A percentile compares a stretch with the other conserved stretches of the same genome.
Evolutionary conservation across 2,113 vertebrate genomes (phyloP).

Genomic region (Gambusia holbrooki): DNA sequence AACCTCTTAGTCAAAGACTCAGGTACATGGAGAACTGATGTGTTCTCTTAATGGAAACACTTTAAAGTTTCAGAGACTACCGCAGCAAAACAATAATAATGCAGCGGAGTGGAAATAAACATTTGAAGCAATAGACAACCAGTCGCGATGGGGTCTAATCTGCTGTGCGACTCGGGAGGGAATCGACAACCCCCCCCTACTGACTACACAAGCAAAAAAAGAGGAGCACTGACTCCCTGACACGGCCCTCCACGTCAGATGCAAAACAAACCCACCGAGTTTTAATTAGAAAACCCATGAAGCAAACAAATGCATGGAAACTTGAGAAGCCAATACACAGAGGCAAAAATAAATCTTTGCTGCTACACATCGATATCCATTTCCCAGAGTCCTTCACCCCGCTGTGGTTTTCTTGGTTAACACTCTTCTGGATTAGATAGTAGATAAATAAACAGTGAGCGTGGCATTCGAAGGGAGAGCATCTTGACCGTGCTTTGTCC

Average conservation of each 20-base stretch:
- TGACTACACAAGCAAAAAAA: slow-evolving; percentile 22
- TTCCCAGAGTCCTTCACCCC: slow-evolving; percentile 64
- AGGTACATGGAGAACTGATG: slow-evolving; percentile 25
- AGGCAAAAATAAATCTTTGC: slow-evolving; percentile 67
- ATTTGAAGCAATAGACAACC: slow-evolving; percentile 25
- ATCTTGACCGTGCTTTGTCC: slow-evolving; percentile 48
- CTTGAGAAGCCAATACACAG: slow-evolving; percentile 52
- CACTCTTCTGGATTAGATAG: slow-evolving; percentile 65
- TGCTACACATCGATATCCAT: slow-evolving; percentile 64
- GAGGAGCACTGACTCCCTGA: slow-evolving; percentile 30
- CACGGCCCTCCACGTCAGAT: slow-evolving; percentile 45
- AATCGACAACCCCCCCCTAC: background rate
- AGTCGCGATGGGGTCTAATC: slow-evolving; percentile 21
- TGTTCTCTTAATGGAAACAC: slow-evolving; percentile 12
- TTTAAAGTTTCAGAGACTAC: slow-evolving; percentile 2
- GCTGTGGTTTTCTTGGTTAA: slow-evolving; percentile 73
- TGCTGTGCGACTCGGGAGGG: slow-evolving; percentile 14
- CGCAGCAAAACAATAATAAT: background rate
- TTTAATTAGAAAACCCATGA: slow-evolving; percentile 74
- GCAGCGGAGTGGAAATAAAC: slow-evolving; percentile 21
- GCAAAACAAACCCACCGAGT: slow-evolving; percentile 45
- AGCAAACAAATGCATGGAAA: slow-evolving; percentile 70
- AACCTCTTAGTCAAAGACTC: slow-evolving; percentile 15
- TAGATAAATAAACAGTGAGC: slow-evolving; percentile 69
- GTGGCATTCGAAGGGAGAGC: slow-evolving; percentile 53